These are phyloP conservation scores for Caenorhabditis sp. DNA, from an alignment of 2,888 invertebrate genomes.

Conservation along the genomic window DNA sequence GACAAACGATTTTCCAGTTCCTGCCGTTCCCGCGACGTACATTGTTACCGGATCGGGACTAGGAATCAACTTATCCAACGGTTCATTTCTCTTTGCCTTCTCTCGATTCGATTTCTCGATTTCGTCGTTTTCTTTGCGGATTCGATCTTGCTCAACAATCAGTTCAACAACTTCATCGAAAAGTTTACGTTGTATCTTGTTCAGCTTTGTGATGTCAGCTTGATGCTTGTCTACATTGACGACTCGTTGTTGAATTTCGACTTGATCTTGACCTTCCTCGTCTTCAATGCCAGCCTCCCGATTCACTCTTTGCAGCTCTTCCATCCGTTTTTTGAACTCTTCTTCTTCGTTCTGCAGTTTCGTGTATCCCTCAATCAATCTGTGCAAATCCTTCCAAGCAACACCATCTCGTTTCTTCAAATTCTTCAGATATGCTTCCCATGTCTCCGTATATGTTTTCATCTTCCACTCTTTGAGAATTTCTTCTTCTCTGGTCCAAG, in stretches of 20 bases:
- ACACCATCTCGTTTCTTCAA: neutral
- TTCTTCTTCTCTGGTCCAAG: conserved; percentile 17
- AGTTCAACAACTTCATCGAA: conserved; percentile 23
- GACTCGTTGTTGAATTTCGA: conserved; percentile 15
- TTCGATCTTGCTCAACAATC: conserved; percentile 5
- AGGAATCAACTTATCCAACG: neutral
- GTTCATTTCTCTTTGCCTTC: no score
- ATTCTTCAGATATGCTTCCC: neutral
- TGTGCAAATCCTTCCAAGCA: neutral
- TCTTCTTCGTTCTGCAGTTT: conserved; percentile 3
- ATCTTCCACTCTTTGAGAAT: neutral
- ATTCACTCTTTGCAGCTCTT: neutral
- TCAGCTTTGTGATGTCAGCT: neutral
- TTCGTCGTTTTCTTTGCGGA: neutral
- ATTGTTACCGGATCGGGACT: conserved; percentile 19
- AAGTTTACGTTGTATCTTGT: conserved; percentile 36
- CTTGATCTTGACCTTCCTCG: conserved; percentile 19
- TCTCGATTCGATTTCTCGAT: neutral
- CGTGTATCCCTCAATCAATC: neutral
- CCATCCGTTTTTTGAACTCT: neutral
- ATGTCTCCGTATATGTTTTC: neutral
- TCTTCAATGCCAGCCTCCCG: neutral
- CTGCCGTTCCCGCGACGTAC: conserved; percentile 61
- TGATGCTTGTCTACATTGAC: conserved; percentile 33
- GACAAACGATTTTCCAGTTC: conserved; percentile 66